Evolutionary conservation across 35 echinoderm and acorn worm genomes (phyloP), one percentile per base, ranked within the genome.

Genomic region (Heliocidaris tuberculata): DNA sequence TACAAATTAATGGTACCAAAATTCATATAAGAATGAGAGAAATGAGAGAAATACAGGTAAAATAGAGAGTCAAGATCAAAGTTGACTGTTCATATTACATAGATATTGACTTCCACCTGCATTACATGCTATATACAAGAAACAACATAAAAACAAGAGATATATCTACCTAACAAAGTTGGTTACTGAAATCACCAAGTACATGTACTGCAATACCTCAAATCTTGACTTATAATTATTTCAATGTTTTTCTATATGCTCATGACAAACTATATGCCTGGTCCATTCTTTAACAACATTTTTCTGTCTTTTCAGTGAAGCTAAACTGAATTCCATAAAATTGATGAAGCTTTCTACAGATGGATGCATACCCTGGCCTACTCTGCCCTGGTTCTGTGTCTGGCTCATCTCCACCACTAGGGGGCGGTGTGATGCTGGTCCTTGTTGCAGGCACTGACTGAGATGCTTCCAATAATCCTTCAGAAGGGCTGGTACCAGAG

Each of bases 341-440:
- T 12, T 13, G 7, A 42, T 3, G 9, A 12, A 30, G 31, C 31
- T 31, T 21, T 88, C 30, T 15, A 42, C 2, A 88, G 27, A 32
- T 42, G 29, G 87, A 16, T 89, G 32, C 87, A 15, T 42, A 48
- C 31, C 91, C 50, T 78, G 65, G 65, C 50, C 50, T 93, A 6
- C 24, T 3, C 50, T 93, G 48, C 11, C 13, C 47, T 24, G 91
- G 91, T 13, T 93, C 91, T 12, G 91, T 93, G 91, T 93, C 91
- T 93, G 91, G 91, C 91, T 93, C 91, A 59, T 93, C 91, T 6
- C 50, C 50, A 59, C 91, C 91, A 93, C 91, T 93, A 93, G 91
- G 91, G 91, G 91, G 91, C 49, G 91, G 91, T 93, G 91, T 93
- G 91, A 93, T 93, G 91, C 47, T 93, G 16, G 91, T 49, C 50